Percentiles rank a stretch among this genome's conserved stretches.
These are phyloP conservation scores for Cephalopachus bancanus DNA, from an alignment of 2,797 vertebrate species.

Conservation along the genomic window DNA sequence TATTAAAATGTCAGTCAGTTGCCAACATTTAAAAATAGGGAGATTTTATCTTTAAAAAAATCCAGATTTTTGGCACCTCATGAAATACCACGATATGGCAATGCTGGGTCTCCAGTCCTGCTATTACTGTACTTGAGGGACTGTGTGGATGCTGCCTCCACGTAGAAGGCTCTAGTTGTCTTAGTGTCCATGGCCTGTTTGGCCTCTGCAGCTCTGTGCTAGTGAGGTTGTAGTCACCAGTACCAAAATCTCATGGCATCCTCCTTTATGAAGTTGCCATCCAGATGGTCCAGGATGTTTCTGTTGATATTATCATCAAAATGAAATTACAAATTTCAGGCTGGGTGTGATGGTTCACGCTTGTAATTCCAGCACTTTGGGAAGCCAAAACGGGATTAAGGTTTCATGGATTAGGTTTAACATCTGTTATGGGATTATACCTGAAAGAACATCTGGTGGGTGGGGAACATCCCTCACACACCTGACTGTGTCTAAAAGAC, in stretches of 20 bases:
- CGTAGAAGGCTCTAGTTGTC: not conserved
- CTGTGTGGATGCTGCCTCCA: rapidly evolving
- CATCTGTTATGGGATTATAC: no score
- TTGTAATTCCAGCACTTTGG: no score
- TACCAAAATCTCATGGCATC: not conserved
- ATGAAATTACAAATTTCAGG: not conserved
- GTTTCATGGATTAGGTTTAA: no score
- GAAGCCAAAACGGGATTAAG: no score
- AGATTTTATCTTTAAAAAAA: not conserved
- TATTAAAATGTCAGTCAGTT: not conserved
- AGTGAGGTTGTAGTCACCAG: not conserved
- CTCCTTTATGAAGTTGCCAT: not conserved
- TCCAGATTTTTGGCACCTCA: not conserved
- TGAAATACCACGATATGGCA: not conserved
- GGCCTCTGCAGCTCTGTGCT: not conserved
- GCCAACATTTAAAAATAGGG: conserved; percentile 20
- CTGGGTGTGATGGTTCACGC: no score
- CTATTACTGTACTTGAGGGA: no score
- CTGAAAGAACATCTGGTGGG: no score
- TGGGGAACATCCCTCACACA: no score
- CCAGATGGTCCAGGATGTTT: not conserved
- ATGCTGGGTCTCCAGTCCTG: no score
- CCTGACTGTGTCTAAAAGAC: no score
- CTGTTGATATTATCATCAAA: not conserved
- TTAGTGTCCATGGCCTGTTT: not conserved